phyloP scores from a whole-genome alignment of 2,797 vertebrate species.

The Peromyscus melanophrys region DNA sequence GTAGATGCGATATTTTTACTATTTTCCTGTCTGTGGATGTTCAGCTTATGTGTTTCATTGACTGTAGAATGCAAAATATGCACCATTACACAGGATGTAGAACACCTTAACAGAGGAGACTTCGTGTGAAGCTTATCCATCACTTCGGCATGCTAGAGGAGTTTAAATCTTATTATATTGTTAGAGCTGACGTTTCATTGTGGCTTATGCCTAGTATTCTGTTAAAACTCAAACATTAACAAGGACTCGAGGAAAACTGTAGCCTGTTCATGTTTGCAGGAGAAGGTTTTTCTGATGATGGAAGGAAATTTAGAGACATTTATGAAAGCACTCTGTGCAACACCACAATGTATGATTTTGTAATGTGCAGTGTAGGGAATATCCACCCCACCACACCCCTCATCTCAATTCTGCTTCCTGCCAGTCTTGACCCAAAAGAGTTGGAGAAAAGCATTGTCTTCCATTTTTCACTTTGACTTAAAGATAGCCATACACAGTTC shows the following conservation, averaged over 20 bases:
- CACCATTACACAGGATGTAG: not conserved
- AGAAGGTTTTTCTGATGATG: conserved; percentile 53
- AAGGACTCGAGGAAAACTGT: conserved; percentile 29
- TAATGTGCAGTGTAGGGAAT: not conserved
- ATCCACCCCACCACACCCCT: not conserved
- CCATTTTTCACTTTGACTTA: not conserved
- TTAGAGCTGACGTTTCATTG: conserved; percentile 64
- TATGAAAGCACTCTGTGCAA: conserved; percentile 1
- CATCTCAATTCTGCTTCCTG: not conserved
- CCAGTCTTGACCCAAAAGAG: not conserved
- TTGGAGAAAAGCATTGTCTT: not conserved
- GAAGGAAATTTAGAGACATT: conserved; percentile 55
- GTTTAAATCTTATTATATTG: conserved; percentile 55
- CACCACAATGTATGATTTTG: not conserved
- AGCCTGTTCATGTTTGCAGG: conserved; percentile 46
- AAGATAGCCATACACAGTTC: not conserved
- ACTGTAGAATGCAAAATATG: conserved; percentile 34
- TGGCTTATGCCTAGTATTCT: conserved; percentile 40
- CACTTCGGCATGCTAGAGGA: not conserved
- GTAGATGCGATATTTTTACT: conserved; percentile 46
- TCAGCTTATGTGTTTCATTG: not conserved
- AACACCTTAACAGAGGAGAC: not conserved
- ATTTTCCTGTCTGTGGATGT: not conserved
- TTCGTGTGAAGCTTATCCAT: conserved; percentile 4
- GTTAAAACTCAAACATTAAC: conserved; percentile 64